These are phyloP conservation scores for Heliconius ethilla DNA, from an alignment of 2,888 invertebrate species.

Conservation along the genomic window DNA sequence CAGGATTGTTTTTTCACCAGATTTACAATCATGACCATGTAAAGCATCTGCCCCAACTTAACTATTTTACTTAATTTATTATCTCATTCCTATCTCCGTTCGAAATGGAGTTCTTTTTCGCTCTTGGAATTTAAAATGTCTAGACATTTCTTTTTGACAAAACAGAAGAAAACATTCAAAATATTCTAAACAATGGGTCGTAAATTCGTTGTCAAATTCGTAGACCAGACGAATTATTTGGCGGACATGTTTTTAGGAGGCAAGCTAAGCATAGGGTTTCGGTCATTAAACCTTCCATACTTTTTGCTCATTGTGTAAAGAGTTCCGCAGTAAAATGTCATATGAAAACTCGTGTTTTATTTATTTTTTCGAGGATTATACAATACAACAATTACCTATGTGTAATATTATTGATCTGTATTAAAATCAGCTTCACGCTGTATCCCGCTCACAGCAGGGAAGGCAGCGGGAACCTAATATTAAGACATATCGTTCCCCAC, in stretches of 20 bases:
- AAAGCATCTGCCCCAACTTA: neutral
- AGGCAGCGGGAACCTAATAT: too few relatives aligned
- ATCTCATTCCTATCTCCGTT: conserved; percentile 24
- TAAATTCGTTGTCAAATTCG: conserved; percentile 40
- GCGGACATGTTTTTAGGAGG: conserved; percentile 25
- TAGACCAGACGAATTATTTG: conserved; percentile 41
- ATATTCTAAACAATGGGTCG: conserved; percentile 41
- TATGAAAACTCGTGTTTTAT: neutral
- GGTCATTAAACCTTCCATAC: conserved; percentile 22
- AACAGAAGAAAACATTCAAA: conserved; percentile 35
- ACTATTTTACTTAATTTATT: conserved; percentile 6
- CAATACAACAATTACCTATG: neutral
- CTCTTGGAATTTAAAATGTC: conserved; percentile 31
- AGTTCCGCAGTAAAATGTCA: conserved; percentile 3
- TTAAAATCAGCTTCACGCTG: too few relatives aligned
- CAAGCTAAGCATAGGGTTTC: conserved; percentile 15
- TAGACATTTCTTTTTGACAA: conserved; percentile 32
- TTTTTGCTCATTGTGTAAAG: conserved; percentile 3
- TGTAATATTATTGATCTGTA: too few relatives aligned
- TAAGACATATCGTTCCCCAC: too few relatives aligned
- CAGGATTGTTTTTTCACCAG: neutral
- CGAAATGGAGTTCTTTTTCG: neutral
- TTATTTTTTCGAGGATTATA: neutral
- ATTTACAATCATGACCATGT: too few relatives aligned
- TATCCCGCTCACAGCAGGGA: too few relatives aligned